These are phyloP conservation scores for Rattus norvegicus DNA, from an alignment of 2,113 vertebrate genomes.

Conservation along the genomic window DNA sequence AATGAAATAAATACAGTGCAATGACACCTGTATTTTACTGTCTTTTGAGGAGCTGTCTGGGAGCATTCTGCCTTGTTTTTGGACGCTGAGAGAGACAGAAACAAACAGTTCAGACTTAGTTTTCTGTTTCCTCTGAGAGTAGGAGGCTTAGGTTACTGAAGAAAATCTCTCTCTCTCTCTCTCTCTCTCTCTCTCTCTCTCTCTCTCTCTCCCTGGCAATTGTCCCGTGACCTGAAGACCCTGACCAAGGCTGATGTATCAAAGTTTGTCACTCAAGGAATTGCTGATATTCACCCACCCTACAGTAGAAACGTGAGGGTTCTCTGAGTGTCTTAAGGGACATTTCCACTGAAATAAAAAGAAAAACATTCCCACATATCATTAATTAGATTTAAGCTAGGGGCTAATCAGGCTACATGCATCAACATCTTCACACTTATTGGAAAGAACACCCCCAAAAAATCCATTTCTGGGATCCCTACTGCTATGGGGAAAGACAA, in stretches of 20 bases:
- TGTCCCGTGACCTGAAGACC: not conserved
- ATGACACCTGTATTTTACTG: slow-evolving; percentile 75
- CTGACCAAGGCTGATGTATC: slow-evolving; percentile 1
- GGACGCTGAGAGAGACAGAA: slow-evolving; percentile 58
- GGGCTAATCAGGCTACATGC: not conserved
- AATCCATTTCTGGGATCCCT: not conserved
- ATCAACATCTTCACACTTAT: not conserved
- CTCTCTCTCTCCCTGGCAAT: not conserved
- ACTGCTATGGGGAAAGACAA: not conserved
- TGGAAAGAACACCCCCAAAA: not conserved
- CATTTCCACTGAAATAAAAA: not conserved
- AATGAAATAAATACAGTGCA: slow-evolving; percentile 44
- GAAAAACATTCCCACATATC: not conserved
- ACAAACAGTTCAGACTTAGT: not conserved
- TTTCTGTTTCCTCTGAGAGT: slow-evolving; percentile 51
- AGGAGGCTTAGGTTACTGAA: not conserved
- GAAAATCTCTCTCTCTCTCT: too few relatives aligned
- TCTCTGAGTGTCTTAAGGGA: slow-evolving; percentile 12
- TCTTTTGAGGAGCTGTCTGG: slow-evolving; percentile 74
- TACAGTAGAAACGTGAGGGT: not conserved
- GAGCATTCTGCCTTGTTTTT: slow-evolving; percentile 65
- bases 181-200: too few relatives aligned
- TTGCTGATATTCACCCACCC: rapidly evolving
- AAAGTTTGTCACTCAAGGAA: not conserved
- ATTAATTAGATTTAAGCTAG: not conserved